Percentiles rank a stretch among this genome's conserved stretches.
phyloP scores from a whole-genome alignment of 2,888 invertebrate species.

The Argyra leucocephala region DNA sequence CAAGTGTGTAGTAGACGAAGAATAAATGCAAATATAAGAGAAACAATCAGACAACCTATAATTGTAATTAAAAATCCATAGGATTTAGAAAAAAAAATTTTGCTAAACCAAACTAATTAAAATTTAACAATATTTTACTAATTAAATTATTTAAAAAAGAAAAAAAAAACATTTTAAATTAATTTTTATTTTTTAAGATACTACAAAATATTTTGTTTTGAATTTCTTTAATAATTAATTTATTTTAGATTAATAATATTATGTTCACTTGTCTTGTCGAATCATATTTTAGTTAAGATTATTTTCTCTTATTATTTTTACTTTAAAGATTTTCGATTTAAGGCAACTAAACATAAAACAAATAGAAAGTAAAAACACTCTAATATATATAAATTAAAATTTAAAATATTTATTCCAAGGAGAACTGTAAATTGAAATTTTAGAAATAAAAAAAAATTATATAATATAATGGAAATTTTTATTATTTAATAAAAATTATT shows the following conservation, averaged over 20 bases:
- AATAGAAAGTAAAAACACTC: too few species aligned
- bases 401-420: too few species aligned
- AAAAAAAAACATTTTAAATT: too few species aligned
- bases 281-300: neutral
- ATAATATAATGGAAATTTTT: too few species aligned
- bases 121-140: too few species aligned
- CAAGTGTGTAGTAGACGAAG: neutral
- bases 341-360: conserved; percentile 9
- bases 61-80: conserved; percentile 16
- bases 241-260: conserved; percentile 12
- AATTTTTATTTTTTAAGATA: too few species aligned
- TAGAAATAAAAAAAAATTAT: too few species aligned
- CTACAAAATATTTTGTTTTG: too few species aligned
- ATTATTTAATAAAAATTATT: too few species aligned
- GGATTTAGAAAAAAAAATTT: neutral
- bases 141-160: too few species aligned
- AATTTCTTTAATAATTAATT: neutral
- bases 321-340: conserved; percentile 9
- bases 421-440: too few species aligned
- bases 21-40: neutral
- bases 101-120: neutral
- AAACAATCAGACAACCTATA: conserved; percentile 10
- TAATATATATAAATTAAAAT: too few species aligned
- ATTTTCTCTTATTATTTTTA: neutral
- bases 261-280: conserved; percentile 22